phyloP scores from a whole-genome alignment of 2,888 invertebrate species.

The Trypoxylon attenuatum region DNA sequence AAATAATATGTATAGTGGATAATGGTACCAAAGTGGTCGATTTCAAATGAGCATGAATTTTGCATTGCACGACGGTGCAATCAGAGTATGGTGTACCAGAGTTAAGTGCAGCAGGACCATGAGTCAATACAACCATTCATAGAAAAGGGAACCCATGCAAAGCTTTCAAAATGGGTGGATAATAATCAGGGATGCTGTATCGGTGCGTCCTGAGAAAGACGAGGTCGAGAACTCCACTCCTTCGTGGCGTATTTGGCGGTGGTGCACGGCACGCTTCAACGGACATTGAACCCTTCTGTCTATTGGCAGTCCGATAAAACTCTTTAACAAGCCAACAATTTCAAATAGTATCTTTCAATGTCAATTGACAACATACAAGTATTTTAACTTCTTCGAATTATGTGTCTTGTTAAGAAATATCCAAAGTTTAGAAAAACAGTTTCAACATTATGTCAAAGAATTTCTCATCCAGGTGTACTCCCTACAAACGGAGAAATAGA shows the following conservation, averaged over 20 bases:
- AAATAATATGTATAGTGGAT: too few species aligned
- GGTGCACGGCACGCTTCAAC: constrained; percentile 26
- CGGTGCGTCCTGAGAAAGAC: constrained; percentile 36
- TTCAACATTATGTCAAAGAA: too few species aligned
- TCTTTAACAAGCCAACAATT: too few species aligned
- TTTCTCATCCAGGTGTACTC: too few species aligned
- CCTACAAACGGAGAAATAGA: too few species aligned
- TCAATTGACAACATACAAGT: too few species aligned
- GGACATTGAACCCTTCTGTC: constrained; percentile 50
- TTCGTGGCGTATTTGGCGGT: constrained; percentile 36
- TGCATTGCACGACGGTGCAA: background rate
- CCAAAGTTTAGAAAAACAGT: too few species aligned
- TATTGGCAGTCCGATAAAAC: background rate
- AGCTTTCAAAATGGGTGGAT: constrained; percentile 40
- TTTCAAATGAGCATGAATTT: background rate
- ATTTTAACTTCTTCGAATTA: too few species aligned
- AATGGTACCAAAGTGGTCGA: too few species aligned
- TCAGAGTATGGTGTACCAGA: constrained; percentile 25
- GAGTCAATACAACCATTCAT: constrained; percentile 23
- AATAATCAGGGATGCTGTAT: constrained; percentile 46
- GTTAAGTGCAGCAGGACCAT: constrained; percentile 12
- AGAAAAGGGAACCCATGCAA: constrained; percentile 33
- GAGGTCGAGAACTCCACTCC: constrained; percentile 36
- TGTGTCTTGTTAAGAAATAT: too few species aligned
- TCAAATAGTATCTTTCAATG: too few species aligned